Evolutionary conservation across 92 coral and sea anemone genomes (phyloP).

Genomic region (Pocillopora meandrina): DNA sequence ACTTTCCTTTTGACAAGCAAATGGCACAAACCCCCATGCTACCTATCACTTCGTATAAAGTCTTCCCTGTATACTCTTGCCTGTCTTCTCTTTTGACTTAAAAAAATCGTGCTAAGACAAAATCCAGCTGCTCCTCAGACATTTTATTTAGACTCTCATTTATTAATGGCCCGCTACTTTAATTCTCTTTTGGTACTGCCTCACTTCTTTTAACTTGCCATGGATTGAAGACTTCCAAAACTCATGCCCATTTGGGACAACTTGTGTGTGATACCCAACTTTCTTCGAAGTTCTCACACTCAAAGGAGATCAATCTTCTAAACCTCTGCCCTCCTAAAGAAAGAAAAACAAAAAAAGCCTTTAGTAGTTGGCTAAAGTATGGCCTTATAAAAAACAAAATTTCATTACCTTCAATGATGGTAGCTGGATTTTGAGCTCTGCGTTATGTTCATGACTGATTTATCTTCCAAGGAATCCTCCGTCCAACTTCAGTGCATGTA

Average conservation of each 20-base stretch:
- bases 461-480: too few relatives aligned
- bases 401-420: too few relatives aligned
- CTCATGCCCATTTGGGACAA: constrained; percentile 35
- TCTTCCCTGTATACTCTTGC: constrained; percentile 14
- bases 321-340: too few relatives aligned
- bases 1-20: constrained; percentile 38
- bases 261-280: constrained; percentile 47
- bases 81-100: not conserved
- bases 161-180: constrained; percentile 25
- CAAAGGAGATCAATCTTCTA: constrained; percentile 6
- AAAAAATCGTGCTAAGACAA: too few relatives aligned
- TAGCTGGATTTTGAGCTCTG: too few relatives aligned
- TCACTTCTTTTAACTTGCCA: constrained; percentile 16
- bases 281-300: constrained; percentile 32
- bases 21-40: constrained; percentile 56
- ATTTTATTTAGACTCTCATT: constrained; percentile 10
- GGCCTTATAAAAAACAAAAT: too few relatives aligned
- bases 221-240: constrained; percentile 16
- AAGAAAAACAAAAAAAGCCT: too few relatives aligned
- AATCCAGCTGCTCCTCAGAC: constrained; percentile 5
- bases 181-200: not conserved
- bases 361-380: too few relatives aligned
- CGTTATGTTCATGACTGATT: too few relatives aligned
- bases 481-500: too few relatives aligned
- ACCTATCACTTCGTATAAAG: not conserved